Conservation (phyloP, 2,888 invertebrate species). For the Anodontia alba region DNA sequence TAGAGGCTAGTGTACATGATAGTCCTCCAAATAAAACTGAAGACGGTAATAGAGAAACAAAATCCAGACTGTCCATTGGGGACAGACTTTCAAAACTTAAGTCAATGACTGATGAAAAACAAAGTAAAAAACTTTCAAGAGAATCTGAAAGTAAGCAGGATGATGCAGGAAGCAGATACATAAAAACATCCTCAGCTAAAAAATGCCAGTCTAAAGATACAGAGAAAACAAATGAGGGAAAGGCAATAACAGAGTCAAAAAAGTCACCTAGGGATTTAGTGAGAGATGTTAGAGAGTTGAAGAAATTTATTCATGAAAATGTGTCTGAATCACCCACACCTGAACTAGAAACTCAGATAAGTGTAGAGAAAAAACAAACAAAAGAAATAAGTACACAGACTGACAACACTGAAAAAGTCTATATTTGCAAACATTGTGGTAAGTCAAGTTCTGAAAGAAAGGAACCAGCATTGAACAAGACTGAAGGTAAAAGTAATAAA, state of each 20-base stretch:
- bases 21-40: not conserved
- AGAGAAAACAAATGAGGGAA: not conserved
- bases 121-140: slow-evolving; percentile 34
- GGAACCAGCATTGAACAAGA: not conserved
- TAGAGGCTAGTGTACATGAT: slow-evolving; percentile 21
- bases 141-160: not conserved
- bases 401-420: slow-evolving; percentile 27
- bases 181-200: not conserved
- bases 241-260: not conserved
- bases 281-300: slow-evolving; percentile 58
- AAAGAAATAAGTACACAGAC: slow-evolving; percentile 55
- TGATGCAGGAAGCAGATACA: not conserved
- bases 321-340: slow-evolving; percentile 48
- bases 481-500: slow-evolving; percentile 17
- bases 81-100: slow-evolving; percentile 58
- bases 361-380: slow-evolving; percentile 25
- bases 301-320: slow-evolving; percentile 54
- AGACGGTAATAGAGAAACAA: slow-evolving; percentile 9
- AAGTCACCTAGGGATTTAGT: slow-evolving; percentile 36
- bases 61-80: slow-evolving; percentile 30
- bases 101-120: slow-evolving; percentile 56
- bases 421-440: slow-evolving; percentile 59
- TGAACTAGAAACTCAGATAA: slow-evolving; percentile 31
- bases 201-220: not conserved
- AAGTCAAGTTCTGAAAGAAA: slow-evolving; percentile 51